Conservation (phyloP, 2,888 invertebrate species). For the Zeuzera pyrina region DNA sequence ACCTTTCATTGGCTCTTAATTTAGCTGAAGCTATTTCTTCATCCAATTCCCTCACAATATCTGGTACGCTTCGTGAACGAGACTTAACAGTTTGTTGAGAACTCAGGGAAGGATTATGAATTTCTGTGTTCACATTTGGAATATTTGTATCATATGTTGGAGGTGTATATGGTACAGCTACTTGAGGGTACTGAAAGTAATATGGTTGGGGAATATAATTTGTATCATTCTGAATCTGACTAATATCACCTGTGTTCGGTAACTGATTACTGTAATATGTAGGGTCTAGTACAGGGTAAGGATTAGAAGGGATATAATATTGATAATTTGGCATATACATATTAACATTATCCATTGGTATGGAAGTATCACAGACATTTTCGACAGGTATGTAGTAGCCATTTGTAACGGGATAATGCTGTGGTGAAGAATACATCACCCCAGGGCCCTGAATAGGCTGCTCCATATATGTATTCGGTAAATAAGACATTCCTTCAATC, state of each 20-base stretch:
- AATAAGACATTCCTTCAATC: conserved; percentile 42
- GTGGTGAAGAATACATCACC: conserved; percentile 47
- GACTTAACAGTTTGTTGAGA: conserved; percentile 44
- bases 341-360: conserved; percentile 37
- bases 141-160: conserved; percentile 18
- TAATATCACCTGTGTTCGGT: conserved; percentile 26
- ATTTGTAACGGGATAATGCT: conserved; percentile 42
- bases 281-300: conserved; percentile 32
- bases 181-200: conserved; percentile 47
- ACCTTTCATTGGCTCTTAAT: conserved; percentile 61
- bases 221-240: conserved; percentile 24
- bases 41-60: conserved; percentile 82
- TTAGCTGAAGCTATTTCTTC: conserved; percentile 73
- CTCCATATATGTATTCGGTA: conserved; percentile 53
- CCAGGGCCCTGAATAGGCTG: conserved; percentile 43
- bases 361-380: conserved; percentile 29
- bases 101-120: conserved; percentile 9
- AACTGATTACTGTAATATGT: conserved; percentile 37
- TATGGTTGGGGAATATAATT: conserved; percentile 51
- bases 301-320: conserved; percentile 46
- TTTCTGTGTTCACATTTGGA: conserved; percentile 18
- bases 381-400: conserved; percentile 48
- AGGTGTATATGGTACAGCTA: conserved; percentile 33
- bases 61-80: conserved; percentile 78
- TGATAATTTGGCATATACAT: conserved; percentile 56